Evolutionary conservation across 2,888 invertebrate genomes (phyloP), one percentile per base, ranked within the genome.

Genomic region (Hypomecis atomaria): DNA sequence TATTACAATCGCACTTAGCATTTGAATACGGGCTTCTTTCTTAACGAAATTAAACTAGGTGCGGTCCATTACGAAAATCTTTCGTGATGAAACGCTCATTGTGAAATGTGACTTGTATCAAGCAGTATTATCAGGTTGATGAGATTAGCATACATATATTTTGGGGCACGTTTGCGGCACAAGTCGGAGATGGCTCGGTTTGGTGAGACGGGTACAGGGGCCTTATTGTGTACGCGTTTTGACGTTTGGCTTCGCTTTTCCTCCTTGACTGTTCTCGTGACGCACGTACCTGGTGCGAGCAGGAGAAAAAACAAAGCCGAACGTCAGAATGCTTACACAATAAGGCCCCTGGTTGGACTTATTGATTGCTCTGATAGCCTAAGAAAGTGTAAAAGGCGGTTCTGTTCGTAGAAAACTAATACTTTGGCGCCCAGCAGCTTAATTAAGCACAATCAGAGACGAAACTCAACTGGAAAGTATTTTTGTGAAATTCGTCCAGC

Each of bases 11-110:
- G 70, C 72, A 70, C 72, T 76, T 79, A 79, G 77, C 76, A 79
- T 78, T 82, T 76, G 71, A 77, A 78, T 74, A 73, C 71, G 67
- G 65, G 71, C 72, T 75, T 73, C 71, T 72, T 72, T 71, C 70
- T 74, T 75, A 74, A 75, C 73, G 72, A 78, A 74, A 76, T 75
- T 67, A 65, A 73, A 65, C 72, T 72, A 76, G 77, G 76, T 67
- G 74, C 74, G 74, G 71, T 70, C 67, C 63, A 65, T 83, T 81
- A 76, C 79, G 77, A 82, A 79, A 80, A 79, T 69, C 71, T 73
- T 71, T 71, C 66, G 69, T 76, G 75, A 74, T 72, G 75, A 75
- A 80, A 83, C 71, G 68, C 63, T 67, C 69, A 71, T 74, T 77
- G 66, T 71, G 72, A 78, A 78, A 77, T 76, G 73, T 77, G 78